Base-by-base conservation (phyloP, 2,888 invertebrate genomes). In the Andrena bucephala region DNA sequence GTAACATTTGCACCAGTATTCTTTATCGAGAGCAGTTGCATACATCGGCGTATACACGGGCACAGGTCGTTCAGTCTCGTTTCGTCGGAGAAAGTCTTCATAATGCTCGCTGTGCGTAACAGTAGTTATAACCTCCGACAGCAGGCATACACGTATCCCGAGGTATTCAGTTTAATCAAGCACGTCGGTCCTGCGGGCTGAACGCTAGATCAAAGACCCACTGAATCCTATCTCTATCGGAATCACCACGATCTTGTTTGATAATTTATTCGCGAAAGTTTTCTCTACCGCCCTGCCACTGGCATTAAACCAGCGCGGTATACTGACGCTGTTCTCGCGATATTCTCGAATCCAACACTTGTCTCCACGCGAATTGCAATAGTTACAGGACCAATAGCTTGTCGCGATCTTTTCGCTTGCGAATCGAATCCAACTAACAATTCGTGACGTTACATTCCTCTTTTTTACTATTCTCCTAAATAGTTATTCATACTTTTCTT, bases 51-150 rank as follows among this genome's bases (percentile, higher is more conserved):
- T 77, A 84, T 60, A 71, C 33, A 52, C 48, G 52, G 63, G 68
- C 69, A 74, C 52, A 69, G 67, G 70, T 50, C 62, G 73, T 77
- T 81, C 81, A 65, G 66, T 66, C 68, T 68, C 54, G 72, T 52
- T 74, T 79, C 69, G 48, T 77, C 54, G 62, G 68, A 78, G 80
- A 85, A 87, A 87, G 75, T 85, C 87, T 79, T 89, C 89, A 88
- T 88, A 89, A 73, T 89, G 88, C 59, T 83, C 27, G 60, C 29
- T 87, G 60, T 66, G 52, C 72, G 52, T 60, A 71, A 77, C 54
- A 80, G 62, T 65, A 54, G 27, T 75, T 84, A 83, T 88, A 88
- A 89, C 89, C 88, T 89, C 73, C 57, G 27, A 67, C 48, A 75
- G 20, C 63, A 63, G 59, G 63, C 75, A 83, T 83, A 29, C 48